phyloP scores from a whole-genome alignment of 2,888 invertebrate species.

The Campoplex nolae region DNA sequence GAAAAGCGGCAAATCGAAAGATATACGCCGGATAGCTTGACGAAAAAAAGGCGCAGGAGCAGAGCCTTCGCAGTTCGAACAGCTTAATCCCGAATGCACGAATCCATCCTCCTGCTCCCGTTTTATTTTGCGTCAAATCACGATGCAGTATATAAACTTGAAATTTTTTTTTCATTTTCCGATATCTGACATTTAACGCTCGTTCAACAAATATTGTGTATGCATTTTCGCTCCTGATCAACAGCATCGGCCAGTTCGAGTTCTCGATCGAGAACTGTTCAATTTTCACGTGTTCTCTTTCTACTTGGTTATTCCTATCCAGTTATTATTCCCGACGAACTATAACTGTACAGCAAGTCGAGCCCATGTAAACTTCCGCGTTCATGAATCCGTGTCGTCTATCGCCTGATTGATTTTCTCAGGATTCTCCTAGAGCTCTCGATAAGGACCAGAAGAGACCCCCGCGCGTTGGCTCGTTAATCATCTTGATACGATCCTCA shows the following conservation, averaged over 20 bases:
- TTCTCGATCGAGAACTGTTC: background rate
- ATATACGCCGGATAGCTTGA: constrained; percentile 67
- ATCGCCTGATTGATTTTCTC: constrained; percentile 33
- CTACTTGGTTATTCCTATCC: background rate
- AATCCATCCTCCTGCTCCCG: constrained; percentile 73
- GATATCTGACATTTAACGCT: background rate
- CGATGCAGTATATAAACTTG: constrained; percentile 26
- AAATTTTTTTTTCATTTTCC: constrained; percentile 72
- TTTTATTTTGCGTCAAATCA: constrained; percentile 57
- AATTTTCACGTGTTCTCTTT: background rate
- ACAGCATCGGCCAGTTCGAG: constrained; percentile 6
- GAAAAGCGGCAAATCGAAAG: constrained; percentile 74
- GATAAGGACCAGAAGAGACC: constrained; percentile 36
- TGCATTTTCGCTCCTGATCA: constrained; percentile 11
- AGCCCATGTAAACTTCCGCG: background rate
- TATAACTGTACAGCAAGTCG: background rate
- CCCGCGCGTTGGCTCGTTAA: constrained; percentile 46
- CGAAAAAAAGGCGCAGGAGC: constrained; percentile 37
- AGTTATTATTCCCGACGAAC: background rate
- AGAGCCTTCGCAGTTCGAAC: constrained; percentile 70
- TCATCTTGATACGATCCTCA: constrained; percentile 42
- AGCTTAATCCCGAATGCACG: constrained; percentile 76
- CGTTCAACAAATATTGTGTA: constrained; percentile 14
- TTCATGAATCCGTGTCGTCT: background rate
- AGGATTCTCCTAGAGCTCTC: background rate